Conservation (phyloP, 2,797 vertebrate species). For the Somateria mollissima region DNA sequence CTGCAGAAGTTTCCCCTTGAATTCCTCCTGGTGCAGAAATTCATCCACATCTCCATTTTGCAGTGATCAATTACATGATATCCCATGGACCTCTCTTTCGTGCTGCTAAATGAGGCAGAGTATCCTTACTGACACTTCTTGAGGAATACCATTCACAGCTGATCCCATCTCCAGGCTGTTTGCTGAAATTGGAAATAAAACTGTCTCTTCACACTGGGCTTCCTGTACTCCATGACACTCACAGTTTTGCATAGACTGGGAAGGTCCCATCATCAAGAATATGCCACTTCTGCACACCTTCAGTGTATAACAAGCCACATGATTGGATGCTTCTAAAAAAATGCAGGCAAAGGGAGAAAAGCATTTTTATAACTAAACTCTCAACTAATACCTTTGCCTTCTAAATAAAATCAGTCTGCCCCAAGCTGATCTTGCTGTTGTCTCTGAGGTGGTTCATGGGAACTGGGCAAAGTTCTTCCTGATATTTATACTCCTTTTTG, state of each 20-base stretch:
- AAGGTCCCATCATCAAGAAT: not conserved
- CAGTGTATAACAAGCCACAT: not conserved
- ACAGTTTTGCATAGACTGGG: not conserved
- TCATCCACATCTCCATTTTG: not conserved
- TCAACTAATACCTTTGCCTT: not conserved
- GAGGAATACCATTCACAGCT: not conserved
- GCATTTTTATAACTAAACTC: not conserved
- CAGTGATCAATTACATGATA: not conserved
- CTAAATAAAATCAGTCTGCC: not conserved
- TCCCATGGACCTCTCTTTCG: rapidly evolving
- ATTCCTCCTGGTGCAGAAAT: not conserved
- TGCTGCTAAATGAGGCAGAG: not conserved
- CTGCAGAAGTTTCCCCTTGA: not conserved
- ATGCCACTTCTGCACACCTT: not conserved
- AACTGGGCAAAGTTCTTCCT: not conserved
- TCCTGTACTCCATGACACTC: not conserved
- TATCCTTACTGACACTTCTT: not conserved
- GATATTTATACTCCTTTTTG: not conserved
- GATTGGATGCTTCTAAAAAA: not conserved
- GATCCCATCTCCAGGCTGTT: not conserved
- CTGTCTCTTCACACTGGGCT: not conserved
- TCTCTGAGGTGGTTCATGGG: not conserved
- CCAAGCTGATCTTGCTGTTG: not conserved
- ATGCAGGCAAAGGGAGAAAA: not conserved
- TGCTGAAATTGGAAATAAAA: not conserved